These are phyloP conservation scores for Hemiprocne comata DNA, from an alignment of 2,113 vertebrate genomes.

Conservation along the genomic window DNA sequence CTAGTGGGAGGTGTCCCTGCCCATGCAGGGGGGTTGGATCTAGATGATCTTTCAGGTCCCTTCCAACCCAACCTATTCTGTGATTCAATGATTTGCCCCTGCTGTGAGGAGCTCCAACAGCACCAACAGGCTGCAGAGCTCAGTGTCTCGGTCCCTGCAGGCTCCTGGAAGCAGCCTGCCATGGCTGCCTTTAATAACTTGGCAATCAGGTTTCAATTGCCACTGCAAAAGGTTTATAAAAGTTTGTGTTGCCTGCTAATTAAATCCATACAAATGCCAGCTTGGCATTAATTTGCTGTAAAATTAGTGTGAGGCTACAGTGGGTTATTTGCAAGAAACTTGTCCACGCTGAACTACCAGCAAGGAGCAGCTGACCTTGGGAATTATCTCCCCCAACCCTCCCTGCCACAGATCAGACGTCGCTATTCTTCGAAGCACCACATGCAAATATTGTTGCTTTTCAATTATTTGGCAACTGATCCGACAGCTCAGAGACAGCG, in stretches of 20 bases:
- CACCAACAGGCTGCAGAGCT: neutral
- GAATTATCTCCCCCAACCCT: slow-evolving; percentile 61
- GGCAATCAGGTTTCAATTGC: slow-evolving; percentile 60
- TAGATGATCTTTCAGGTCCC: no score
- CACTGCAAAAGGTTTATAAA: slow-evolving; percentile 66
- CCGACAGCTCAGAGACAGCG: slow-evolving; percentile 57
- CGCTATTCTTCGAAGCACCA: slow-evolving; percentile 61
- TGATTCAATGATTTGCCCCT: no score
- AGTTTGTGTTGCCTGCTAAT: slow-evolving; percentile 72
- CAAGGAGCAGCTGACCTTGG: slow-evolving; percentile 52
- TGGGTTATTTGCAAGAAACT: slow-evolving; percentile 30
- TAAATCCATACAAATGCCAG: slow-evolving; percentile 63
- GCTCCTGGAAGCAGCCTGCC: slow-evolving; percentile 46
- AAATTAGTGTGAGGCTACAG: slow-evolving; percentile 51
- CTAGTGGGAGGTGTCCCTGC: no score
- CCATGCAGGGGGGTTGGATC: no score
- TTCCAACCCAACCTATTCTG: no score
- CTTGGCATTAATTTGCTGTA: slow-evolving; percentile 64
- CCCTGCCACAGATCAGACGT: slow-evolving; percentile 45
- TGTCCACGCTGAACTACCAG: slow-evolving; percentile 22
- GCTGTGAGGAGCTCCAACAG: neutral
- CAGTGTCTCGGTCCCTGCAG: neutral
- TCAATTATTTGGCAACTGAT: slow-evolving; percentile 75
- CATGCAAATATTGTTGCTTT: slow-evolving; percentile 74
- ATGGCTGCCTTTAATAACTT: slow-evolving; percentile 54